Evolutionary conservation across 2,888 invertebrate genomes (phyloP).

Genomic region (Rhorus exstirpatorius): DNA sequence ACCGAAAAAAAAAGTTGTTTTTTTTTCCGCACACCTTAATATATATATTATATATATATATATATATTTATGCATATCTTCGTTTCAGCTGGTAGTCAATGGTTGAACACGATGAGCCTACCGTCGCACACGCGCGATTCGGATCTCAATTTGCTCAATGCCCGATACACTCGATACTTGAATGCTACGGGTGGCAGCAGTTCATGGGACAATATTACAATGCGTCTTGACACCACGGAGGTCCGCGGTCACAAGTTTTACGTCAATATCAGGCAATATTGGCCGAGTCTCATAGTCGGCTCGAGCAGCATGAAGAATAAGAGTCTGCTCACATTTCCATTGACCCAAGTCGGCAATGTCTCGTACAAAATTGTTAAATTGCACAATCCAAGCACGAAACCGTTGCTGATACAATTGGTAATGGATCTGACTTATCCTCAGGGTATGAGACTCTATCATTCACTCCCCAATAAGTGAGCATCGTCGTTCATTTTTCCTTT

Average conservation of each 20-base stretch:
- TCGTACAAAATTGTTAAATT: conserved; percentile 89
- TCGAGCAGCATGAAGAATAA: conserved; percentile 82
- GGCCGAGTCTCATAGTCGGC: conserved; percentile 88
- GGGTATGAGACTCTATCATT: conserved; percentile 87
- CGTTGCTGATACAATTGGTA: conserved; percentile 91
- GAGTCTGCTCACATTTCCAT: conserved; percentile 89
- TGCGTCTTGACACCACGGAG: conserved; percentile 92
- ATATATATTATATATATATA: no score
- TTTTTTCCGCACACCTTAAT: no score
- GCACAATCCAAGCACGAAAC: conserved; percentile 91
- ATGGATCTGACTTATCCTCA: conserved; percentile 91
- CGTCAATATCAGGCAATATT: conserved; percentile 89
- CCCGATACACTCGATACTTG: conserved; percentile 88
- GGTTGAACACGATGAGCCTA: conserved; percentile 89
- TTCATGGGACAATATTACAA: conserved; percentile 90
- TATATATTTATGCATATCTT: no score
- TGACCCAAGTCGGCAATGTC: conserved; percentile 91
- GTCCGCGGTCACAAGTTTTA: conserved; percentile 89
- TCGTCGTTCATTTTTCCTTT: conserved; percentile 21
- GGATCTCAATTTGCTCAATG: conserved; percentile 90
- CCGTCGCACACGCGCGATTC: conserved; percentile 90
- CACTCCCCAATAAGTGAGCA: conserved; percentile 86
- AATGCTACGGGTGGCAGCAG: conserved; percentile 85
- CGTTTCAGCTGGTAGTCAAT: conserved; percentile 89
- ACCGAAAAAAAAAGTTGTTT: background rate